Conservation (phyloP, 2,797 vertebrate genomes). For the Myotis vivesi region DNA sequence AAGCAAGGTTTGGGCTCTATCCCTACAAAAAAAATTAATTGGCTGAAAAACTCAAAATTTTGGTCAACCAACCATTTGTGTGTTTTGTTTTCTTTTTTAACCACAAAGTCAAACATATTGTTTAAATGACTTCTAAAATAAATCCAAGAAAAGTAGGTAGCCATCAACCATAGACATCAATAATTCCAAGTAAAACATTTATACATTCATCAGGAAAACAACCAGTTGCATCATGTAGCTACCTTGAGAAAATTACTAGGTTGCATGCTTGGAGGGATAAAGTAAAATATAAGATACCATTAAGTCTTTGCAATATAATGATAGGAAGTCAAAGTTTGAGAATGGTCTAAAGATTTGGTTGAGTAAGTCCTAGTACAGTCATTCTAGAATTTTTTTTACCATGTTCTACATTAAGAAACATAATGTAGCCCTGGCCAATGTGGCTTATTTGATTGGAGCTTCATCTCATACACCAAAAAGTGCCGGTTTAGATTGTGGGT, state of each 20-base stretch:
- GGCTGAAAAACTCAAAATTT: slow-evolving; percentile 24
- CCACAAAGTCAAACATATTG: not conserved
- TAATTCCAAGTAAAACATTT: slow-evolving; percentile 12
- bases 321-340: not conserved
- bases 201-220: not conserved
- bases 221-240: not conserved
- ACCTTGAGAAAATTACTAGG: not conserved
- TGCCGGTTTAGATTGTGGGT: not conserved
- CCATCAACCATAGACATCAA: not conserved
- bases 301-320: not conserved
- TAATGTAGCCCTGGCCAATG: not conserved
- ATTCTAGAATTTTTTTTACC: not conserved
- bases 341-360: not conserved
- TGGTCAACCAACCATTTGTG: not conserved
- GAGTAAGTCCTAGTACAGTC: not conserved
- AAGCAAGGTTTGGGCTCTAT: not conserved
- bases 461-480: not conserved
- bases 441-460: not conserved
- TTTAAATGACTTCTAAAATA: slow-evolving; percentile 27
- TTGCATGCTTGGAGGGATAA: not conserved
- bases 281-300: not conserved
- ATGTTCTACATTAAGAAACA: not conserved
- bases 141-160: not conserved
- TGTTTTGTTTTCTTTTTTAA: not conserved
- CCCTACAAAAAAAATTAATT: not conserved